Conservation (phyloP, 2,888 invertebrate genomes). For the Eilema depressum region DNA sequence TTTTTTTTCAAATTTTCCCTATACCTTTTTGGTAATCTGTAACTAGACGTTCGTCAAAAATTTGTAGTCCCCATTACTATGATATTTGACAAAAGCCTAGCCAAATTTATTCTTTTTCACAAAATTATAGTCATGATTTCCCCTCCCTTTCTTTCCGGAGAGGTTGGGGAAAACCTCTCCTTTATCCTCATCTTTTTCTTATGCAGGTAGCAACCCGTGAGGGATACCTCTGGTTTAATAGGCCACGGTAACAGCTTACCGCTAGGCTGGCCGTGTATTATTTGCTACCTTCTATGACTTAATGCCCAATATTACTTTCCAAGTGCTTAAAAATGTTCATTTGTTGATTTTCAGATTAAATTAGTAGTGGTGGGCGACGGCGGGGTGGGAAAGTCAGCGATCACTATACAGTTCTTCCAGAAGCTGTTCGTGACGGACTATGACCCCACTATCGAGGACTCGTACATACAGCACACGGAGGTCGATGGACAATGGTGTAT, state of each 20-base stretch:
- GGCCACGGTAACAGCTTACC: not conserved
- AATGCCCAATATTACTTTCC: not conserved
- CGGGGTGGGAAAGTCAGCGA: slow-evolving; percentile 97
- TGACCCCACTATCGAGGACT: slow-evolving; percentile 98
- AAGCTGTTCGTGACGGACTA: slow-evolving; percentile 98
- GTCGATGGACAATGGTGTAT: slow-evolving; percentile 97
- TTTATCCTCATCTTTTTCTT: no score
- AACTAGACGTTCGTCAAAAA: not conserved
- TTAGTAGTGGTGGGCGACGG: slow-evolving; percentile 98
- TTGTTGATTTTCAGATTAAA: slow-evolving; percentile 87
- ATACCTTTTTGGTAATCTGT: not conserved
- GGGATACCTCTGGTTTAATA: no score
- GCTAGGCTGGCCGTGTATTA: not conserved
- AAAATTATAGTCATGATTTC: no score
- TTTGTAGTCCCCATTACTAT: not conserved
- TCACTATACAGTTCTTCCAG: slow-evolving; percentile 98
- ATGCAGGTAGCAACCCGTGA: no score
- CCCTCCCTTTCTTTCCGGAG: no score
- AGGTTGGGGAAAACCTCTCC: no score
- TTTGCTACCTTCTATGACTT: not conserved
- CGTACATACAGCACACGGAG: slow-evolving; percentile 97
- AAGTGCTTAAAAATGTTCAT: not conserved
- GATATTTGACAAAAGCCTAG: no score
- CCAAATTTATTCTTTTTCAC: no score
- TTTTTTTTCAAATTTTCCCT: no score